These are phyloP conservation scores for Thymelicus sylvestris DNA, from an alignment of 2,888 invertebrate genomes.

Conservation along the genomic window DNA sequence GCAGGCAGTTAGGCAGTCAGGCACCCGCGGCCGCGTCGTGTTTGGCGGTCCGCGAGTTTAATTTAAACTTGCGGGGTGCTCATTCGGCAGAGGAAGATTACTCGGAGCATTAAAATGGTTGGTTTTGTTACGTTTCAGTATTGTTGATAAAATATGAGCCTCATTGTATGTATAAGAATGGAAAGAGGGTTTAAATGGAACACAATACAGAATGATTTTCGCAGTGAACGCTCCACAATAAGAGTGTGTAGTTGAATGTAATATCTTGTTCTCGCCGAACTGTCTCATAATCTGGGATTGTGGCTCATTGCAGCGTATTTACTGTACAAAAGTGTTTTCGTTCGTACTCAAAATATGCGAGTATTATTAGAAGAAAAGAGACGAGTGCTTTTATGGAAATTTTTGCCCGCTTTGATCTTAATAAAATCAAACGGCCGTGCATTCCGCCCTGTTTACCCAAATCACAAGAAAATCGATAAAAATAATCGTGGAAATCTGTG, in stretches of 20 bases:
- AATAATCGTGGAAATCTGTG: too few relatives aligned
- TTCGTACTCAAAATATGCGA: not conserved
- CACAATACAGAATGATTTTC: conserved; percentile 29
- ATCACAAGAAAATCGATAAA: too few relatives aligned
- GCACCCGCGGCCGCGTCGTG: not conserved
- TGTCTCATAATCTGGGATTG: conserved; percentile 25
- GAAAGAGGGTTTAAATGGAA: conserved; percentile 27
- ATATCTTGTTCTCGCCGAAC: conserved; percentile 29
- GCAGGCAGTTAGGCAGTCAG: not conserved
- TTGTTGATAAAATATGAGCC: conserved; percentile 21
- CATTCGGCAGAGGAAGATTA: not conserved
- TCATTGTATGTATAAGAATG: conserved; percentile 25
- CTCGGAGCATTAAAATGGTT: conserved; percentile 6
- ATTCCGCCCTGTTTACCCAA: not conserved
- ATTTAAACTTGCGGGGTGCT: conserved; percentile 4
- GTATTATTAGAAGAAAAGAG: not conserved
- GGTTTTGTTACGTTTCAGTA: conserved; percentile 16
- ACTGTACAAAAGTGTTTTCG: conserved; percentile 1
- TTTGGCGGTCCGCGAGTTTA: not conserved
- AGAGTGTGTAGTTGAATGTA: conserved; percentile 25
- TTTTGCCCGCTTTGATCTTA: not conserved
- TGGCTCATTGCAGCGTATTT: conserved; percentile 11
- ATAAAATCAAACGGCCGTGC: not conserved
- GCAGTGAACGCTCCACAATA: conserved; percentile 26
- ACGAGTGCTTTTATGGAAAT: not conserved